phyloP scores from a whole-genome alignment of 1,140 invertebrate species.

The Lepidurus apus region DNA sequence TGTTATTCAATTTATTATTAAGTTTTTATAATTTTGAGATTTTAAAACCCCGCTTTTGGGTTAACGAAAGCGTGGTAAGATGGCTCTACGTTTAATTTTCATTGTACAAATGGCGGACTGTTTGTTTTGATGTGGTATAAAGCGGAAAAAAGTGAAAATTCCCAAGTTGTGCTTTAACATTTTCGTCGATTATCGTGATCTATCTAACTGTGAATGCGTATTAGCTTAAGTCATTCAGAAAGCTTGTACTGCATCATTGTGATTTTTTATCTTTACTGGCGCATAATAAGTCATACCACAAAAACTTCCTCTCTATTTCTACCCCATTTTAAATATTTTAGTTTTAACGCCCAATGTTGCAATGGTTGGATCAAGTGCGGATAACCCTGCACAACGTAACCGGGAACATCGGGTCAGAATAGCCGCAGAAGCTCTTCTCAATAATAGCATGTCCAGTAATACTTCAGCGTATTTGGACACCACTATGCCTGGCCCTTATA shows the following conservation, averaged over 20 bases:
- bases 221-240: too few relatives aligned
- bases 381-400: background rate
- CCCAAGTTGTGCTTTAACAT: too few relatives aligned
- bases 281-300: too few relatives aligned
- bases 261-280: too few relatives aligned
- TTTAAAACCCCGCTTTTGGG: background rate
- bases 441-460: conserved; percentile 13
- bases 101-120: background rate
- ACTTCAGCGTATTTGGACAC: background rate
- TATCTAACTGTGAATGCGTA: too few relatives aligned
- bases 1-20: background rate
- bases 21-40: background rate
- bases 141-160: background rate
- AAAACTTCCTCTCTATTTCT: too few relatives aligned
- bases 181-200: too few relatives aligned
- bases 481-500: background rate
- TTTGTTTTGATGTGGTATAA: background rate
- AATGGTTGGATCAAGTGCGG: background rate
- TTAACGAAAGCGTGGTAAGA: background rate
- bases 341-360: too few relatives aligned
- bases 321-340: too few relatives aligned
- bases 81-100: background rate
- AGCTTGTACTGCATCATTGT: too few relatives aligned
- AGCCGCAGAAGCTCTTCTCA: background rate
- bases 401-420: background rate